Percentiles rank a stretch among this genome's conserved stretches.
Evolutionary conservation across 2,113 vertebrate species (phyloP).

Genomic region (Nibea coibor): DNA sequence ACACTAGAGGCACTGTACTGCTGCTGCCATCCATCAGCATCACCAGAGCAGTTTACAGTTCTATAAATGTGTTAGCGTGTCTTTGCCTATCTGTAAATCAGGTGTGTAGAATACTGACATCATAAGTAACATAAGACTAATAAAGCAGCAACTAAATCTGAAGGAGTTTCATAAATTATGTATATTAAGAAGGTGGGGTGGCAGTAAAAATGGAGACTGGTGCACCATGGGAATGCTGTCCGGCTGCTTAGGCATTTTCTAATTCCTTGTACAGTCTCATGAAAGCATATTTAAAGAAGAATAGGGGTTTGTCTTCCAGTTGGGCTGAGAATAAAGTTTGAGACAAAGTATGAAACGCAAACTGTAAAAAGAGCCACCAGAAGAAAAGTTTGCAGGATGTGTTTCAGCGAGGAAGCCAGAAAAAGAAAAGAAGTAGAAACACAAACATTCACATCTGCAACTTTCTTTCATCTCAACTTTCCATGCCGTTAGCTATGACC

Average conservation of each 20-base stretch:
- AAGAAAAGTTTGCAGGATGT: conserved; percentile 45
- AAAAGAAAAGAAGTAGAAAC: conserved; percentile 30
- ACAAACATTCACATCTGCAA: conserved; percentile 65
- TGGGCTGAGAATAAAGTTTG: not conserved
- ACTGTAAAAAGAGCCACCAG: conserved; percentile 14
- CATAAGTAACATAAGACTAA: conserved; percentile 67
- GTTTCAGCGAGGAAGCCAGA: conserved; percentile 30
- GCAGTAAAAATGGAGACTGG: conserved; percentile 67
- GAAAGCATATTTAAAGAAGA: conserved; percentile 36
- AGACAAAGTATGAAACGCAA: conserved; percentile 15
- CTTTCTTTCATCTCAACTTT: conserved; percentile 71
- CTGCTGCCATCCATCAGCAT: conserved; percentile 67
- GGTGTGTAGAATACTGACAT: conserved; percentile 54
- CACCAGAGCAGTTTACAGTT: conserved; percentile 66
- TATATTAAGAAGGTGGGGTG: conserved; percentile 53
- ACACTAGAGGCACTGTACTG: conserved; percentile 54
- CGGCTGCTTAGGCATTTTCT: conserved; percentile 30
- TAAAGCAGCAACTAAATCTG: conserved; percentile 62
- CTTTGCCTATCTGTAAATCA: conserved; percentile 75
- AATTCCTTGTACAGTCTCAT: conserved; percentile 1
- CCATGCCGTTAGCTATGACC: conserved; percentile 66
- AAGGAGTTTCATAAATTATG: conserved; percentile 70
- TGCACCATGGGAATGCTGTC: conserved; percentile 63
- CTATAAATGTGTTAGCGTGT: conserved; percentile 74
- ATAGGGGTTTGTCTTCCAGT: not conserved